These are phyloP conservation scores for Scomber scombrus DNA, from an alignment of 2,113 vertebrate species.

Conservation along the genomic window DNA sequence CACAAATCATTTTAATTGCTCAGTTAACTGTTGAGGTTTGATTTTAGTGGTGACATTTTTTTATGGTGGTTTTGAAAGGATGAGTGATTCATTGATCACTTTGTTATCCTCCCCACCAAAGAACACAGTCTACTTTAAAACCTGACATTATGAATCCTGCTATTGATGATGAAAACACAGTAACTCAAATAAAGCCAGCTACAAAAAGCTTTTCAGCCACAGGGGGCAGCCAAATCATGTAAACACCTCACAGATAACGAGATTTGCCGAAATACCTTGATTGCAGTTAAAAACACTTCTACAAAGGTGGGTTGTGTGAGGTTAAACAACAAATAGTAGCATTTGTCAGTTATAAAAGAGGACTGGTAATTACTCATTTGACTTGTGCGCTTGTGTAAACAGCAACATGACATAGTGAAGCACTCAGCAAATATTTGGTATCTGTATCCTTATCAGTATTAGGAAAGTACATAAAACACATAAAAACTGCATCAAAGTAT, in stretches of 20 bases:
- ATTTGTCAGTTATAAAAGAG: neutral
- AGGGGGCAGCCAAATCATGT: neutral
- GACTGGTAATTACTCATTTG: constrained; percentile 3
- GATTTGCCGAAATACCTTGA: neutral
- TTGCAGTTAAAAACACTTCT: neutral
- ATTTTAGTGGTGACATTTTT: constrained; percentile 50
- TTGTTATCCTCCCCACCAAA: constrained; percentile 21
- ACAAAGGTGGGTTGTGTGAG: neutral
- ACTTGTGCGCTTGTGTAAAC: neutral
- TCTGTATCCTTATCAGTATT: no score
- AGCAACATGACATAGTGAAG: neutral
- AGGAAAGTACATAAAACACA: no score
- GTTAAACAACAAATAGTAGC: constrained; percentile 1
- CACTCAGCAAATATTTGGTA: neutral
- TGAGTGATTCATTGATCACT: neutral
- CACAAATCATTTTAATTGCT: constrained; percentile 59
- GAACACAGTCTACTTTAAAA: neutral
- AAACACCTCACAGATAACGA: neutral
- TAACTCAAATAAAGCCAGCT: neutral
- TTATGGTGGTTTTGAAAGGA: constrained; percentile 30
- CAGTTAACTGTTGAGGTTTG: constrained; percentile 43
- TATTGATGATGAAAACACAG: constrained; percentile 24
- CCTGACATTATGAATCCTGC: constrained; percentile 5
- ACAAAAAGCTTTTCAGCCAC: neutral
- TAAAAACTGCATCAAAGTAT: no score